phyloP scores from a whole-genome alignment of 2,113 vertebrate genomes.

The Brachyistius frenatus region DNA sequence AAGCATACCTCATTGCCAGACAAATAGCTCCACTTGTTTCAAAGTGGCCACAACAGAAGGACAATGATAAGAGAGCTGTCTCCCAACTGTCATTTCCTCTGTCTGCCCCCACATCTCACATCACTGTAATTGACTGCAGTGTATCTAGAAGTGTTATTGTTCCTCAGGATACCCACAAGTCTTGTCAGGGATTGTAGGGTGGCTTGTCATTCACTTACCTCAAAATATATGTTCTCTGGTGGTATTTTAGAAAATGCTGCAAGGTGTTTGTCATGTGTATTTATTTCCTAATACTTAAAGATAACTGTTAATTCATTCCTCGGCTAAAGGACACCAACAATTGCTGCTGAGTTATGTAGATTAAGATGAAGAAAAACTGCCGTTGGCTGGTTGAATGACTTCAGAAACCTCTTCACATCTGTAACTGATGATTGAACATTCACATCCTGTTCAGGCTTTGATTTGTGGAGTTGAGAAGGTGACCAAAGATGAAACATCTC shows the following conservation, averaged over 20 bases:
- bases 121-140: slow-evolving; percentile 77
- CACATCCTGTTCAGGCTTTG: not conserved
- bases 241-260: slow-evolving; percentile 51
- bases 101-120: slow-evolving; percentile 65
- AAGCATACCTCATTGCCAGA: slow-evolving; percentile 61
- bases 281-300: slow-evolving; percentile 19
- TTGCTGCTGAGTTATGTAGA: slow-evolving; percentile 9
- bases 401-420: not conserved
- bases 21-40: slow-evolving; percentile 79
- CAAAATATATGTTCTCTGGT: slow-evolving; percentile 44
- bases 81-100: slow-evolving; percentile 72
- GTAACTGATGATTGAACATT: not conserved
- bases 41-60: slow-evolving; percentile 76
- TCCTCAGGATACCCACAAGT: slow-evolving; percentile 57
- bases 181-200: slow-evolving; percentile 62
- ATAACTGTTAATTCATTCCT: slow-evolving; percentile 38
- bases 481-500: not conserved
- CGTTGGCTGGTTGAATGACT: not conserved
- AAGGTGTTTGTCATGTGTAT: slow-evolving; percentile 44
- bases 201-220: slow-evolving; percentile 78
- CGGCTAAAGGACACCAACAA: not conserved
- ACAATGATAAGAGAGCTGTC: slow-evolving; percentile 78
- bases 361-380: not conserved
- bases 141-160: slow-evolving; percentile 61
- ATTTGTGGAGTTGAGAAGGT: not conserved